Evolutionary conservation across 2,797 vertebrate genomes (phyloP), one percentile per base, ranked within the genome.

Genomic region (Hyperoplus lanceolatus): DNA sequence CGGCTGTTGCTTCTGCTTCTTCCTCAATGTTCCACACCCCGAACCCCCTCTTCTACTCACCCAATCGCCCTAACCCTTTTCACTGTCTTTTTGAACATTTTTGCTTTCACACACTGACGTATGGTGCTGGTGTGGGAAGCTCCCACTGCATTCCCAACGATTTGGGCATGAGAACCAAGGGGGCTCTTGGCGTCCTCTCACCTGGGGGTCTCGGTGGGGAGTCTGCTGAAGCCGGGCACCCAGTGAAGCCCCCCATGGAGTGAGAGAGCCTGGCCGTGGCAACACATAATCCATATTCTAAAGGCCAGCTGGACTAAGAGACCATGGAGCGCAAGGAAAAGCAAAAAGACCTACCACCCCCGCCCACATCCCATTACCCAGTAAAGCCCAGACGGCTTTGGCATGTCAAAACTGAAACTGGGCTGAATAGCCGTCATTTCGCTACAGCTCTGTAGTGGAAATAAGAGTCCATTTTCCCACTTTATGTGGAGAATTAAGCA

Each of bases 231-330:
- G 75, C 73, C 51, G 83, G 75, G 86, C 88, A 88, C 89, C 91
- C 82, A 75, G 83, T 93, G 83, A 72, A 79, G 79, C 91, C 93
- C 94, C 94, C 93, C 75, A 41, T 72, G 84, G 85, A 80, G 87
- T 1, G 55, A 87, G 55, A 87, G 75, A 92, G 71, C 90, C 87
- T 73, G 83, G 85, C 86, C 69, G 72, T 67, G 49, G 87, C 83
- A 85, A 83, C 90, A 86, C 87, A 90, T 94, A 95, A 95, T 95
- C 93, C 93, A 93, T 94, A 94, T 93, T 94, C 90, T 95, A 94
- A 93, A 94, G 93, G 86, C 91, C 93, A 94, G 93, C 91, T 94
- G 94, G 93, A 92, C 84, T 83, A 77, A 93, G 78, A 93, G 84
- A 91, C 86, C 89, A 90, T 75, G 67, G 81, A 88, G 87, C 88